These are phyloP conservation scores for Papilio helenus DNA, from an alignment of 1,140 invertebrate species.

Conservation along the genomic window DNA sequence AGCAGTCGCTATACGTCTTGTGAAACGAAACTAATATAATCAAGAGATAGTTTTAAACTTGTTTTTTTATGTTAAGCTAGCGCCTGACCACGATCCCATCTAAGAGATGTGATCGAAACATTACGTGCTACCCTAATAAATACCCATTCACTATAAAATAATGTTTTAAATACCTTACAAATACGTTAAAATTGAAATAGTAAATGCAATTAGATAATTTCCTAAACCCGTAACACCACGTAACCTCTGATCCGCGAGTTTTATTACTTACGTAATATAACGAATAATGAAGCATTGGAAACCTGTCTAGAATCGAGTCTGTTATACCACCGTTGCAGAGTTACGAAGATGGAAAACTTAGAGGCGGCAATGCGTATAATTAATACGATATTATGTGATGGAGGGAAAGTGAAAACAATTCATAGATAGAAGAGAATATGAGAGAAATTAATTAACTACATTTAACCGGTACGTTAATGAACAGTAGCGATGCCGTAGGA, in stretches of 20 bases:
- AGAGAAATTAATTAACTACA: neutral
- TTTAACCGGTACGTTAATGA: too few species aligned
- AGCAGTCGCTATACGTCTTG: slow-evolving; percentile 38
- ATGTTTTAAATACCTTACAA: too few species aligned
- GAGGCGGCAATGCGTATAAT: slow-evolving; percentile 46
- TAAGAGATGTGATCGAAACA: too few species aligned
- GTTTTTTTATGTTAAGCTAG: neutral
- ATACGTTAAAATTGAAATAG: neutral
- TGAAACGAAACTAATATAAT: neutral
- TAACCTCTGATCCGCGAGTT: slow-evolving; percentile 53
- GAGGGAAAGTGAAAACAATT: neutral
- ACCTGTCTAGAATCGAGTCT: slow-evolving; percentile 54
- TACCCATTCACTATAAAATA: too few species aligned
- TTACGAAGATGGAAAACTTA: slow-evolving; percentile 39
- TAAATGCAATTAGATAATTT: neutral
- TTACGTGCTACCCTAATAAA: too few species aligned
- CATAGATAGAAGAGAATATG: neutral
- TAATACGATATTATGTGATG: slow-evolving; percentile 4
- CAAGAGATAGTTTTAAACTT: neutral
- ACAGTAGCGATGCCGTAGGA: too few species aligned
- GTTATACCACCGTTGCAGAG: slow-evolving; percentile 39
- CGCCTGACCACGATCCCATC: too few species aligned
- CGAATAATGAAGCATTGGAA: slow-evolving; percentile 60
- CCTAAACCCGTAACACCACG: slow-evolving; percentile 47
- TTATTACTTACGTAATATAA: slow-evolving; percentile 56